Evolutionary conservation across 37 sponge, comb jelly and placozoan genomes (phyloP), one percentile per base, ranked within the genome.

Genomic region (Spongilla lacustris): DNA sequence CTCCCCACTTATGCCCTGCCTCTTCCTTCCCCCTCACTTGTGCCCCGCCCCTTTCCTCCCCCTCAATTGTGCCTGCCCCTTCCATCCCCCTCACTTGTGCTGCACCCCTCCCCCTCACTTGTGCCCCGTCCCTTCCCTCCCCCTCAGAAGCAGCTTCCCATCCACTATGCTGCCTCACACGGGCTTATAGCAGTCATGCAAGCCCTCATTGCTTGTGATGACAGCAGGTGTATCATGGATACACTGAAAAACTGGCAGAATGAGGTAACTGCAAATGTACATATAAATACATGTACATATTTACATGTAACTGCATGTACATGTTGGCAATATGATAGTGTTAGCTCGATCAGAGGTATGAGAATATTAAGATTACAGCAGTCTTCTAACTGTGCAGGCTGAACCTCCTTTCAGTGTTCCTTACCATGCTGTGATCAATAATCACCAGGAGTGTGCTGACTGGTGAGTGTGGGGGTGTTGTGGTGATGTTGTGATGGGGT

Each of bases 111-210:
- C n/a, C n/a, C n/a, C 41, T 41, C 6, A 41, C 41, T 3, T 41
- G 41, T 41, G 6, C 41, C 41, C 3, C 41, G 6, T 41, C 58
- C 58, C 58, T 58, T 58, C 19, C 76, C 68, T 5, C 77, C n/a
- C 68, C 8, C 38, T 13, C 75, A 91, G 83, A 83, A 87, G 26
- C 66, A 33, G 27, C 67, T 81, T 31, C 78, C 91, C 23, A 86
- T 91, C 32, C 91, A 91, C 73, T 91, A 83, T 86, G 91, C 87
- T 36, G 87, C 83, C 22, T 29, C 83, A 27, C n/a, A 75, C 14
- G 91, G 91, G n/a, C 67, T 81, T 23, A 82, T 48, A 9, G 23
- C 73, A 35, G 78, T 30, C 1, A 72, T 86, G 10, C 80, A 86
- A 9, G 23, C 37, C 21, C 49, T 90, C 19, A 72, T 90, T 46